These are phyloP conservation scores for Eutolmus rufibarbis DNA, from an alignment of 2,888 invertebrate species.

Conservation along the genomic window DNA sequence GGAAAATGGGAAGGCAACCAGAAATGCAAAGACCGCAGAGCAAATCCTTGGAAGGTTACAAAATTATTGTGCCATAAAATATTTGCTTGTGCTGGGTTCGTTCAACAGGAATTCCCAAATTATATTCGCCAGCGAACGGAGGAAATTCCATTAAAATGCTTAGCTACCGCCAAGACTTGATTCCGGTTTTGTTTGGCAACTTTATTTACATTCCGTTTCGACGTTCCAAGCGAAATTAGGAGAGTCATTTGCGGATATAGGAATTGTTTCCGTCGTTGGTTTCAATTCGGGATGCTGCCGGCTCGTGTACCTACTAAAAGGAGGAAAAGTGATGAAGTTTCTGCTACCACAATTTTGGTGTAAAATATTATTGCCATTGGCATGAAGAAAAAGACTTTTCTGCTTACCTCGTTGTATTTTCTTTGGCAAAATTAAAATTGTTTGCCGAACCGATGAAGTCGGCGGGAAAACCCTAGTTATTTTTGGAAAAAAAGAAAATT, in stretches of 20 bases:
- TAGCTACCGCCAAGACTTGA: conserved; percentile 24
- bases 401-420: background rate
- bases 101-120: conserved; percentile 34
- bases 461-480: background rate
- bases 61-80: conserved; percentile 35
- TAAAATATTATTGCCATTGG: background rate
- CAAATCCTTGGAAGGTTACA: conserved; percentile 1
- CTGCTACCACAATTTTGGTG: background rate
- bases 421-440: background rate
- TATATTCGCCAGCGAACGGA: conserved; percentile 12
- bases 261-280: background rate
- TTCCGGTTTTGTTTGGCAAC: conserved; percentile 31
- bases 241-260: conserved; percentile 13
- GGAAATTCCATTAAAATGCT: conserved; percentile 33
- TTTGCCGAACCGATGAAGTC: background rate
- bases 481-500: background rate
- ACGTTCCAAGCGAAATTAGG: conserved; percentile 4
- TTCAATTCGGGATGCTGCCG: background rate
- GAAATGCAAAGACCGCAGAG: conserved; percentile 17
- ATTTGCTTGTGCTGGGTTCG: conserved; percentile 17
- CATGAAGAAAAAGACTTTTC: background rate
- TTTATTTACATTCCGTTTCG: conserved; percentile 31
- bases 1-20: background rate
- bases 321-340: background rate
- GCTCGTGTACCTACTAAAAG: background rate